Evolutionary conservation across 2,797 vertebrate species (phyloP), one percentile per base, ranked within the genome.

Genomic region (Acanthis flammea): DNA sequence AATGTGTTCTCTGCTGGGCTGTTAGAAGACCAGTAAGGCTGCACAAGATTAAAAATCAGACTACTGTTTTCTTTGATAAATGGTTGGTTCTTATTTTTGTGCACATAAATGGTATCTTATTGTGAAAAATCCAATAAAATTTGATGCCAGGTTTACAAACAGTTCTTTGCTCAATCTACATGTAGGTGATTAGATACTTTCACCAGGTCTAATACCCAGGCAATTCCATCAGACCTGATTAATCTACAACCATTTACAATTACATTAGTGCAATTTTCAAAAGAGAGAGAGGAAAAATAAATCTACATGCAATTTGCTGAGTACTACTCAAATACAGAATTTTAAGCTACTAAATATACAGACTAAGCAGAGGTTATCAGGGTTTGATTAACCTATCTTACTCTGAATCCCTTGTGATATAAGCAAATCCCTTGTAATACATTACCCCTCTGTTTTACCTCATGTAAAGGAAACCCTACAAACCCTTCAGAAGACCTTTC

Each of bases 41-140:
- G 28, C 2, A 8, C 14, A 68, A 79, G 41, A 58, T 66, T n/a
- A 65, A 86, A 90, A 87, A 83, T 41, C 24, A 82, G 37, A 41
- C 21, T 53, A 70, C n/a, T 87, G 13, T 77, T 95, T 57, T 58
- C 87, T 90, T 33, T 73, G 44, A 50, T 88, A 94, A 96, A 92
- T 92, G 54, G 27, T 39, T 19, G n/a, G 94, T 47, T 91, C 48
- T 76, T 31, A 85, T 82, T 33, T 96, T 87, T 72, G 42, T 31
- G 39, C 33, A 78, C 60, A 89, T 55, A 93, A 96, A 94, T 84
- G 19, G 14, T 79, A 57, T 72, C 45, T 95, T 70, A 91, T 60
- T 42, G 63, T 47, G n/a, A 39, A 93, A 95, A 54, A 88, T 41
- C 23, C 15, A 95, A 66, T 88, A 91, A 92, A 93, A 96, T 65